A percentile compares a stretch with the other conserved stretches of the same genome.
phyloP scores from a whole-genome alignment of 2,797 vertebrate genomes.

The Meda fulgida region DNA sequence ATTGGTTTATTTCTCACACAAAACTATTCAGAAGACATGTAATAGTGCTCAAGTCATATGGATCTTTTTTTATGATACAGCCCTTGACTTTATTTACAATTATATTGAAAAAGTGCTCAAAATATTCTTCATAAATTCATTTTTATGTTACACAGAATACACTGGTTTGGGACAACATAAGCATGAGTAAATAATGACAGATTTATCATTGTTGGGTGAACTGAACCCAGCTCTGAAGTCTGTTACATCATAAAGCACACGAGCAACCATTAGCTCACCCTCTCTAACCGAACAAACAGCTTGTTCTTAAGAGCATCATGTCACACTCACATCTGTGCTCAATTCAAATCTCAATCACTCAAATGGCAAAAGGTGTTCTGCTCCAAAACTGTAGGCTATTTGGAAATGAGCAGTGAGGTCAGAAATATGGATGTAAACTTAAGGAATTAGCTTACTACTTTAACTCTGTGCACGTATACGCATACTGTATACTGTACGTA shows the following conservation, averaged over 20 bases:
- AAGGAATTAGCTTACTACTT: not conserved
- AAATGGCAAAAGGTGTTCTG: constrained; percentile 34
- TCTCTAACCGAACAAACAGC: constrained; percentile 26
- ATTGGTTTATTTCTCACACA: not conserved
- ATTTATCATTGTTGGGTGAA: not conserved
- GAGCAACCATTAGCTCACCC: not conserved
- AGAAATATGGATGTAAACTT: not conserved
- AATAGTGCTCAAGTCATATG: not conserved
- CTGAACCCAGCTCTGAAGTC: not conserved
- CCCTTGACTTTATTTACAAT: not conserved
- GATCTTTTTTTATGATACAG: not conserved
- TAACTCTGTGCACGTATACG: too few species aligned
- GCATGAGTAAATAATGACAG: not conserved
- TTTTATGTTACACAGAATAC: not conserved
- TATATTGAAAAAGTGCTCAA: not conserved
- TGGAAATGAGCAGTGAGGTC: constrained; percentile 46
- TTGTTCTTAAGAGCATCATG: constrained; percentile 15
- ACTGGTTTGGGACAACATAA: not conserved
- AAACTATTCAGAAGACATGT: not conserved
- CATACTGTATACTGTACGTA: too few species aligned
- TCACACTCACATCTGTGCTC: constrained; percentile 54
- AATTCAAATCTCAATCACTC: constrained; percentile 56
- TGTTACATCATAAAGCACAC: constrained; percentile 8
- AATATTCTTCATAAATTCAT: not conserved
- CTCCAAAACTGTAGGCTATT: constrained; percentile 17